Evolutionary conservation across 1,140 invertebrate species (phyloP), one percentile per base, ranked within the genome.

Genomic region (Apocrypta bakeri): DNA sequence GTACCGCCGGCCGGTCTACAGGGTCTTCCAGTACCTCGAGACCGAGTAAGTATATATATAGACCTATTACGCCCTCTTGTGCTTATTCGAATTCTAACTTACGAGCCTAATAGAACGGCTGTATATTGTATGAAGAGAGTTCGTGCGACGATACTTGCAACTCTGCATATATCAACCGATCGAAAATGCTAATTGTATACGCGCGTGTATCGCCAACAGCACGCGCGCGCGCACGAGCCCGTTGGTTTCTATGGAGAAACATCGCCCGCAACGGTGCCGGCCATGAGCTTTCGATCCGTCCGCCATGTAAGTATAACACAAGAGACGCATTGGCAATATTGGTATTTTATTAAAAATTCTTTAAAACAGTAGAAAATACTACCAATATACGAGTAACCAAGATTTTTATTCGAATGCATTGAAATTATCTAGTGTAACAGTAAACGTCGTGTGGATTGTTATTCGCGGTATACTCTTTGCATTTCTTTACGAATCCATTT

Each of bases 11-110:
- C 95, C 95, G 88, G 94, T 95, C 79, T 96, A 96, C 91, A 93
- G 95, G 90, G 94, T 95, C 88, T 95, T 96, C 92, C 94, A 95
- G 93, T 96, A 95, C 92, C 93, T 95, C 90, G 95, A 95, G 93
- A 95, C 95, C 88, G 91, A 91, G 91, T 92, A 89, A 92, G 91
- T 92, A 91, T 9, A 37, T 12, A 21, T 73, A 75, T n/a, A n/a
- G n/a, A n/a, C 12, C 12, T 42, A 75, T 6, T 31, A 25, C 37
- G 33, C 29, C 0, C 48, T 21, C 17, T 21, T 56, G 48, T 21
- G 48, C 48, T 56, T 56, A n/a, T n/a, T 7, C 21, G 48, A 56
- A 56, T 56, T 56, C 48, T 21, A n/a, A n/a, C 48, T 37, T 2
- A 21, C 48, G n/a, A 17, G 3, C 48, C 48, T 56, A 21, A 56